Percentiles rank a stretch among this genome's conserved stretches.
phyloP scores from a whole-genome alignment of 2,888 invertebrate species.

The Sphaeridia pumilis region DNA sequence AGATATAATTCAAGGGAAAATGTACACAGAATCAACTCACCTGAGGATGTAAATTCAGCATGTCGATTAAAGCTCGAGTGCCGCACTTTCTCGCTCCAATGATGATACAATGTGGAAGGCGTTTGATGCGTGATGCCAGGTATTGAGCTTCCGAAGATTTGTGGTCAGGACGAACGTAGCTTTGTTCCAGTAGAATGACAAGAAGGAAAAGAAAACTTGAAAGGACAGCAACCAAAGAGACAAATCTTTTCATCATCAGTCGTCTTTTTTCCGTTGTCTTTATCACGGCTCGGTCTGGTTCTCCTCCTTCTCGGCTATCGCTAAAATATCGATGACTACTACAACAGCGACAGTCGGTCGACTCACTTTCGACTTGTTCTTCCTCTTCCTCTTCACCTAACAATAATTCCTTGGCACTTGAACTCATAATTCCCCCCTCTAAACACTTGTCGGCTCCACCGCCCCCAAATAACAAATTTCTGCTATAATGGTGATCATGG shows the following conservation, averaged over 20 bases:
- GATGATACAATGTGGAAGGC: constrained; percentile 32
- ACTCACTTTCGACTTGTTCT: too few relatives aligned
- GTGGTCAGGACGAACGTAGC: constrained; percentile 16
- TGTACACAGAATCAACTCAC: constrained; percentile 17
- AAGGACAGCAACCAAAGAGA: constrained; percentile 20
- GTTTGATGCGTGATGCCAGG: constrained; percentile 18
- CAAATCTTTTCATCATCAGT: constrained; percentile 22
- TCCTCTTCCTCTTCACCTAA: too few relatives aligned
- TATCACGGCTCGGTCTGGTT: constrained; percentile 15
- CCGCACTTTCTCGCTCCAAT: constrained; percentile 61
- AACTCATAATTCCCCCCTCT: too few relatives aligned
- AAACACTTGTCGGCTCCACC: too few relatives aligned
- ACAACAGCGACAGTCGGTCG: too few relatives aligned
- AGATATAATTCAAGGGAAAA: too few relatives aligned
- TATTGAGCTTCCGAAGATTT: constrained; percentile 18
- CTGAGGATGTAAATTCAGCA: constrained; percentile 70
- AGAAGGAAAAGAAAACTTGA: constrained; percentile 21
- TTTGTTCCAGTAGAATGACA: constrained; percentile 14
- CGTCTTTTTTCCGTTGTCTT: constrained; percentile 19
- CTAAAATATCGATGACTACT: too few relatives aligned
- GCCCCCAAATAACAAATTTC: too few relatives aligned
- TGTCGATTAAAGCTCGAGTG: constrained; percentile 88
- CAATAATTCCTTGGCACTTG: too few relatives aligned
- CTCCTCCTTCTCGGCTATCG: too few relatives aligned
- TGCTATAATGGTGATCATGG: too few relatives aligned